These are phyloP conservation scores for Quadroppia sp. DNA, from an alignment of 2,888 invertebrate genomes.

Conservation along the genomic window DNA sequence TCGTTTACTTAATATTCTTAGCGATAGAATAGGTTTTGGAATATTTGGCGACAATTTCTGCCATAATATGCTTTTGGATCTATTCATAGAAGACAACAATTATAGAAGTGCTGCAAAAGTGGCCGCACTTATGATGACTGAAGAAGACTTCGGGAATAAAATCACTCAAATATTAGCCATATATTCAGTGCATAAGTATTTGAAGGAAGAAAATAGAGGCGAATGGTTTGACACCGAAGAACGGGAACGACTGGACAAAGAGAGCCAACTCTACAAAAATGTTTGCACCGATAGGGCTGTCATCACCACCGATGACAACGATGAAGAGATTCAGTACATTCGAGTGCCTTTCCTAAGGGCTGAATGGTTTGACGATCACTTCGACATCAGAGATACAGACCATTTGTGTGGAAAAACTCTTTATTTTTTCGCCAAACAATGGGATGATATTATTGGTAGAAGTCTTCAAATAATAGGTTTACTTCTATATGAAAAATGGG, in stretches of 20 bases:
- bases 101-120: slow-evolving; percentile 67
- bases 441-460: slow-evolving; percentile 48
- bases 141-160: slow-evolving; percentile 75
- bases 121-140: slow-evolving; percentile 75
- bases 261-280: slow-evolving; percentile 33
- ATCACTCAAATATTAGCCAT: slow-evolving; percentile 66
- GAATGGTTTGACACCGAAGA: slow-evolving; percentile 20
- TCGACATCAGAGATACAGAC: slow-evolving; percentile 69
- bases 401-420: slow-evolving; percentile 79
- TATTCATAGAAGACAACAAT: slow-evolving; percentile 66
- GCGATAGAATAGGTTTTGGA: slow-evolving; percentile 80
- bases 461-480: slow-evolving; percentile 61
- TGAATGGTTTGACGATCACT: slow-evolving; percentile 81
- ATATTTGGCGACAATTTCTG: slow-evolving; percentile 78
- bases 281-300: slow-evolving; percentile 50
- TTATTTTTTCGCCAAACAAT: slow-evolving; percentile 49
- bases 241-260: not conserved
- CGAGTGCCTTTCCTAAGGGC: slow-evolving; percentile 74
- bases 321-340: slow-evolving; percentile 53
- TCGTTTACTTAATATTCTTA: slow-evolving; percentile 67
- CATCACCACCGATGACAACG: slow-evolving; percentile 50
- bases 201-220: slow-evolving; percentile 51
- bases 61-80: slow-evolving; percentile 74
- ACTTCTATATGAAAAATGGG: slow-evolving; percentile 65
- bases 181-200: slow-evolving; percentile 69